Base-by-base conservation (phyloP, 2,888 invertebrate species). In the Bhutanitis thaidina region DNA sequence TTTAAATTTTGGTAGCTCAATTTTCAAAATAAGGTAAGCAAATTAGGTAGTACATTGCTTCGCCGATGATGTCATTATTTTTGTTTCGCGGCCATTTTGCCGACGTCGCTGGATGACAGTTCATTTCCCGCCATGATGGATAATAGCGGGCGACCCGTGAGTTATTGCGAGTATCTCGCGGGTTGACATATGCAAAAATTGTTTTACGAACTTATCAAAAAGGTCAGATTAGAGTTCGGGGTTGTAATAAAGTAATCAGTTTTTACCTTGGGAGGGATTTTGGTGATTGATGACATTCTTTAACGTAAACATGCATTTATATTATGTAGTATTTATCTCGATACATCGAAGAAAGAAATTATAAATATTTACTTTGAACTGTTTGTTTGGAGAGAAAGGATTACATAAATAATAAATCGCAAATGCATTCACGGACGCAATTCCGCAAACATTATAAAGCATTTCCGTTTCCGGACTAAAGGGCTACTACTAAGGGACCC, bases 181-280 rank as follows among this genome's bases (percentile, higher is more conserved):
- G 69, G 80, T 84, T 85, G 88, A 84, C 88, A 84, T 84, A 89
- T 89, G 88, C 88, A 89, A 89, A 88, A 89, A 87, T 82, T 87
- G 86, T 86, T 81, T 86, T 71, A 79, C 69, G 70, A 82, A 82
- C 76, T 83, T 76, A 84, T 82, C 77, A 83, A 74, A 77, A 76
- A 80, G 82, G 80, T 81, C 73, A 73, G 72, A 78, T 80, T 77
- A 75, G 69, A 58, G 71, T 68, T 56, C 16, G 54, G 59, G 57
- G 60, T 55, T 53, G 72, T 79, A 80, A 83, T 80, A 75, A 76
- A 77, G 71, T 76, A 72, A 71, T 77, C 68, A 69, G 61, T 69
- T 67, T 63, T 61, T 41, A 37, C 16, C 39, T 45, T 25, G 16
- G 9, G 50, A 60, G 57, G 60, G 58, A 61, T 52, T 58, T 39